These are phyloP conservation scores for Sebastes hubbsi DNA, from an alignment of 2,797 vertebrate species.

Conservation along the genomic window DNA sequence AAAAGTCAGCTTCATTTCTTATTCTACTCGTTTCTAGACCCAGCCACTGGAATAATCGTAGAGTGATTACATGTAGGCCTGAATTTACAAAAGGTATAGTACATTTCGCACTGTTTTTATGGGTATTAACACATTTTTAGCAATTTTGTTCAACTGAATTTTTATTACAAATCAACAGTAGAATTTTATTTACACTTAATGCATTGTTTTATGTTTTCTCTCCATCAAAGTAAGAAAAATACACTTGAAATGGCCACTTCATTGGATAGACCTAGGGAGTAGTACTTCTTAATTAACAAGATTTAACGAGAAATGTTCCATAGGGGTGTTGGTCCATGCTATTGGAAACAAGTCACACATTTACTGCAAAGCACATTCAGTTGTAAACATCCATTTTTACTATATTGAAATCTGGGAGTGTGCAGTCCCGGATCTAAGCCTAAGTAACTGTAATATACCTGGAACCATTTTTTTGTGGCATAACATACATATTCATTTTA, in stretches of 20 bases:
- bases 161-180: background rate
- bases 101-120: background rate
- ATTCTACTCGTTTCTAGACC: background rate
- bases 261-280: background rate
- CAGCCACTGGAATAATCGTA: background rate
- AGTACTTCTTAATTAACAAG: background rate
- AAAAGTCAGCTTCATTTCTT: background rate
- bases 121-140: background rate
- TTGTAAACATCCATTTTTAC: background rate
- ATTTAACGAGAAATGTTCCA: background rate
- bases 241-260: background rate
- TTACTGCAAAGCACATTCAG: background rate
- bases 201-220: background rate
- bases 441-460: too few species aligned
- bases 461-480: background rate
- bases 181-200: background rate
- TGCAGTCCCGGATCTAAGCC: background rate
- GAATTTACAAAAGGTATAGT: background rate
- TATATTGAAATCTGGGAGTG: background rate
- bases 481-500: background rate
- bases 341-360: background rate
- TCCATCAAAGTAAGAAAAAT: background rate
- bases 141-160: background rate
- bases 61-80: background rate
- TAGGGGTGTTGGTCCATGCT: background rate